Evolutionary conservation across 1,140 invertebrate species (phyloP), one percentile per base, ranked within the genome.

Genomic region (Metaphire vulgaris): DNA sequence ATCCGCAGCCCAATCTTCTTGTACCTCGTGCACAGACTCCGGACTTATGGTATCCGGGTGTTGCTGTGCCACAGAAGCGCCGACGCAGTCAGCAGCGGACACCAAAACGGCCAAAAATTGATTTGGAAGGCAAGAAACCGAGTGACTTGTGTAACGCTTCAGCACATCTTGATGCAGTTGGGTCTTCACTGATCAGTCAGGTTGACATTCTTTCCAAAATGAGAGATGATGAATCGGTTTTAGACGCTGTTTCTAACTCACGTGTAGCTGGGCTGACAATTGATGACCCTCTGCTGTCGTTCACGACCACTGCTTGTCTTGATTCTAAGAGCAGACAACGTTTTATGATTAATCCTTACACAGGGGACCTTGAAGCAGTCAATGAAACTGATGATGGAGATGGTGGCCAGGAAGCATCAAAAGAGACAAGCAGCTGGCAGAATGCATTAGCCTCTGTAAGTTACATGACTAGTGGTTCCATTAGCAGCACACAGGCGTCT

Each of bases 281-380:
- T 29, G 65, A 70, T 56, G 69, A 74, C 69, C 31, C 29, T n/a
- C 66, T 41, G 75, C 16, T 28, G 66, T 31, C 28, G 69, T 33
- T 28, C 56, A 28, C 33, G 1, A 30, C 41, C 6, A 28, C 34
- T 33, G 34, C 69, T 33, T 64, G 76, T 29, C 33, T 65, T n/a
- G 67, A 12, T 75, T 66, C 33, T 76, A 89, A 74, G 75, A 79
- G 67, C 67, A 81, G 80, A 77, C 87, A 90, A 69, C 91, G 92
- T 81, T 92, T 92, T 87, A 89, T 95, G 1, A 92, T 95, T 34
- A 96, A 95, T 88, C 93, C 93, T 1, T 88, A 93, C 78, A 94
- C 93, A 2, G 93, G 93, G 16, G 90, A 92, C 79, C 84, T 96
- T 80, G 93, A 95, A 83, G 92, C 92, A 0, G 90, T 92, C 69